phyloP scores from a whole-genome alignment of 2,113 vertebrate genomes.

The Gadus macrocephalus region DNA sequence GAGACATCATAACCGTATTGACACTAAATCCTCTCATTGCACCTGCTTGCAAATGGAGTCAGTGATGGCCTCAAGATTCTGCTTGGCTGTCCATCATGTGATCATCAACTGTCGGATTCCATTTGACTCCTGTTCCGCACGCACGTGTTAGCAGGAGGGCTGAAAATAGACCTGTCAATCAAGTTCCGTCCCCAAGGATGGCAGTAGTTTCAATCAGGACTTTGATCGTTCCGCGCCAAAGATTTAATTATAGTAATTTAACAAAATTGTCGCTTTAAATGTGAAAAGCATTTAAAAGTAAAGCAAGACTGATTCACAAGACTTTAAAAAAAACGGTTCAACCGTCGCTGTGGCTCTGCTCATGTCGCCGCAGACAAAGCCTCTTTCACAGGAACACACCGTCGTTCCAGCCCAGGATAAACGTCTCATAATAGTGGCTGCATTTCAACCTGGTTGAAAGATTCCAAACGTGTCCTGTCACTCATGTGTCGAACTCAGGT shows the following conservation, averaged over 20 bases:
- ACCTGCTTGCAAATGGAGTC: too few species aligned
- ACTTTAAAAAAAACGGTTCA: background rate
- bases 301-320: background rate
- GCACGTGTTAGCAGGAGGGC: conserved; percentile 24
- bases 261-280: conserved; percentile 32
- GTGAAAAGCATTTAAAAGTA: background rate
- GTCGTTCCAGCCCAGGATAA: too few species aligned
- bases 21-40: too few species aligned
- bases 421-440: too few species aligned
- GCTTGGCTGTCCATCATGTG: conserved; percentile 14
- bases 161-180: conserved; percentile 49
- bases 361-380: too few species aligned
- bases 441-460: too few species aligned
- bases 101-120: conserved; percentile 34
- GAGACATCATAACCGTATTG: too few species aligned
- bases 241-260: conserved; percentile 41
- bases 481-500: too few species aligned
- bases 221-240: background rate
- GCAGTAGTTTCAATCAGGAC: background rate
- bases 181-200: conserved; percentile 13
- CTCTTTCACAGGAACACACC: too few species aligned
- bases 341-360: background rate
- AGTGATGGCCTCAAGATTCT: too few species aligned
- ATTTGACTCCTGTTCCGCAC: conserved; percentile 22
- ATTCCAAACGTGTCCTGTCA: too few species aligned